Conservation (phyloP, 2,113 vertebrate genomes). For the Zingel zingel region DNA sequence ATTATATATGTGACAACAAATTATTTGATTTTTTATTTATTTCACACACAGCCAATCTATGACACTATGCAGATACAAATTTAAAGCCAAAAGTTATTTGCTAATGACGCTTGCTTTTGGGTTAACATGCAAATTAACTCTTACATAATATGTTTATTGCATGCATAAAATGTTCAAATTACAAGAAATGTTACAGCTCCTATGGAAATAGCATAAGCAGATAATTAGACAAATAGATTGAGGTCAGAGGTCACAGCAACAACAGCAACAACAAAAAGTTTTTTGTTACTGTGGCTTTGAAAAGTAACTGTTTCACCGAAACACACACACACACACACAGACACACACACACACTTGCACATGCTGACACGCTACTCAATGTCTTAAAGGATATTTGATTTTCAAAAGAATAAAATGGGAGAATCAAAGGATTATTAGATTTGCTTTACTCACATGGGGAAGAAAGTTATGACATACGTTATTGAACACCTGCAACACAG, state of each 20-base stretch:
- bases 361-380: not conserved
- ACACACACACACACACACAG: not conserved
- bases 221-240: constrained; percentile 1
- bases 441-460: not conserved
- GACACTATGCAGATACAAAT: not conserved
- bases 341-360: not conserved
- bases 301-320: not conserved
- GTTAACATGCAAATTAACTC: not conserved
- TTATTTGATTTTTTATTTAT: not conserved
- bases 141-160: too few relatives aligned
- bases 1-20: not conserved
- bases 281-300: not conserved
- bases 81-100: not conserved
- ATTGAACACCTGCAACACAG: not conserved
- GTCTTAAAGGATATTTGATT: not conserved
- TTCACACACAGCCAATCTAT: not conserved
- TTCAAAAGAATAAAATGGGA: not conserved
- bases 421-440: not conserved
- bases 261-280: not conserved
- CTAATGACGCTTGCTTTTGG: not conserved
- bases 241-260: constrained; percentile 4
- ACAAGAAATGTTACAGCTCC: constrained; percentile 1
- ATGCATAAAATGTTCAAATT: too few relatives aligned
- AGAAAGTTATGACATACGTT: not conserved
- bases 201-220: constrained; percentile 22